Percentiles rank a stretch among this genome's conserved stretches.
phyloP scores from a whole-genome alignment of 2,113 vertebrate genomes.

The Sterrhoptilus dennistouni region DNA sequence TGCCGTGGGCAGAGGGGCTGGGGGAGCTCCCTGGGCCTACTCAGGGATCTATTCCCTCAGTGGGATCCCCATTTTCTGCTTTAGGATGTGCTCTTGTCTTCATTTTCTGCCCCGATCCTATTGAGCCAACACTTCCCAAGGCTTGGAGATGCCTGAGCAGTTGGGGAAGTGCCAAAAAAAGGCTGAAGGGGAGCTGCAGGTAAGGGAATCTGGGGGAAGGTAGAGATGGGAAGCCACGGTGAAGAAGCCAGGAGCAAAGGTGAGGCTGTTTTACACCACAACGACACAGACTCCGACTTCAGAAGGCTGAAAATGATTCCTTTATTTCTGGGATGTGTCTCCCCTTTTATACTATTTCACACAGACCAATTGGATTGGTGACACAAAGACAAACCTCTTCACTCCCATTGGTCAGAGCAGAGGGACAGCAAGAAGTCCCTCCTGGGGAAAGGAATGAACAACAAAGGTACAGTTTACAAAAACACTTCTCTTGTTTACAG shows the following conservation, averaged over 20 bases:
- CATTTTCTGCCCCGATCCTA: fast-evolving
- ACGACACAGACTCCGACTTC: no score
- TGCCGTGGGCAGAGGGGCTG: not conserved
- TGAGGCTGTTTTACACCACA: no score
- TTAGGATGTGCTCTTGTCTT: not conserved
- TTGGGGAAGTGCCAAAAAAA: fast-evolving
- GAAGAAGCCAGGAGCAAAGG: not conserved
- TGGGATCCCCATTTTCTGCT: not conserved
- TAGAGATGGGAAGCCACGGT: not conserved
- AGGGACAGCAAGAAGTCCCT: no score
- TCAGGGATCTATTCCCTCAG: not conserved
- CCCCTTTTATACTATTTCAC: no score
- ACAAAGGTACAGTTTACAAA: no score
- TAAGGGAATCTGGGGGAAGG: not conserved
- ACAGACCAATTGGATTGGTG: no score
- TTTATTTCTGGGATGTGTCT: no score
- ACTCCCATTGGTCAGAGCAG: no score
- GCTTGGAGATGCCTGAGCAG: not conserved
- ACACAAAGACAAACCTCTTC: no score
- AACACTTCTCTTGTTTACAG: no score
- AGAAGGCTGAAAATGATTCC: no score
- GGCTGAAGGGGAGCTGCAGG: not conserved
- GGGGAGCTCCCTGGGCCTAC: fast-evolving
- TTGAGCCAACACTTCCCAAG: fast-evolving
- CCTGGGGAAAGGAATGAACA: no score